Conservation (phyloP, 2,797 vertebrate genomes). For the Clamator glandarius region DNA sequence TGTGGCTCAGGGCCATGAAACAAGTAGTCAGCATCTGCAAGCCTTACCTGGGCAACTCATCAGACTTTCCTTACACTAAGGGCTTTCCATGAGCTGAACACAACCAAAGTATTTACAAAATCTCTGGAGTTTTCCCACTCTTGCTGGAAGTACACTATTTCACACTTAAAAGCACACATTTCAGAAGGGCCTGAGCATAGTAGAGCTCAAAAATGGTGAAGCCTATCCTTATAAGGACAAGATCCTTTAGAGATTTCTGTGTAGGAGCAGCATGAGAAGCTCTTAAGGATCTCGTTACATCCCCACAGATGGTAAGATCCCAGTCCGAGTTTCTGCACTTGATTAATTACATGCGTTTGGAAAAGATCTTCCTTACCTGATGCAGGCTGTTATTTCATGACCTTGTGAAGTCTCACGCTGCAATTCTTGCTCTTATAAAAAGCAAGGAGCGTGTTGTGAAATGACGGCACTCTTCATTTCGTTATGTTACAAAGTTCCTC, state of each 20-base stretch:
- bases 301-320: constrained; percentile 3
- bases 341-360: constrained; percentile 44
- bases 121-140: not conserved
- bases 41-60: not conserved
- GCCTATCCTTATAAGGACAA: not conserved
- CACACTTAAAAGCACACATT: not conserved
- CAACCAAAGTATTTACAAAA: not conserved
- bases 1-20: not conserved
- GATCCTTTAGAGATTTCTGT: not conserved
- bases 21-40: not conserved
- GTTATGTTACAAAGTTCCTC: not conserved
- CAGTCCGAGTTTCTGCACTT: not conserved
- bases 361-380: constrained; percentile 26
- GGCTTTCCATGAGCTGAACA: not conserved
- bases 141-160: not conserved
- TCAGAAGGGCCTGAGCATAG: not conserved
- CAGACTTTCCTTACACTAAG: not conserved
- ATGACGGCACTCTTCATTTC: not conserved
- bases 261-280: not conserved
- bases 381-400: constrained; percentile 4
- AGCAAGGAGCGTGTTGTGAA: not conserved
- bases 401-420: constrained; percentile 17
- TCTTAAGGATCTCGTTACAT: not conserved
- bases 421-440: not conserved
- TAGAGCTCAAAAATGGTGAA: not conserved